Base-by-base conservation (phyloP, 2,797 vertebrate genomes). In the Triplophysa yarkandensis region DNA sequence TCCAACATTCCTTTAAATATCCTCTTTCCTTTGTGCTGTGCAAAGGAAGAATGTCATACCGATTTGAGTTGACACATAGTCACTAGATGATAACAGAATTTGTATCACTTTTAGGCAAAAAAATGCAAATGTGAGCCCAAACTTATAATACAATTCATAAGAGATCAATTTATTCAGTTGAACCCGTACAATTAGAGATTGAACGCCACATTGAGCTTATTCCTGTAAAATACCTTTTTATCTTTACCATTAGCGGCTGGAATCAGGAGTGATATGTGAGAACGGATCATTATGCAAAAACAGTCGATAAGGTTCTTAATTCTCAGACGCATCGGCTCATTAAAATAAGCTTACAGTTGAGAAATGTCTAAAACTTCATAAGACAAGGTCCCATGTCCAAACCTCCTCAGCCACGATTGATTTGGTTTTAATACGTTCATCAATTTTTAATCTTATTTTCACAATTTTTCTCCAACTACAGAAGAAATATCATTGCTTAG, bases 261-360 rank as follows among this genome's bases (percentile, higher is more conserved):
- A 16, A 54, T 27, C 50, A 14, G 13, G 9, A 25, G 11, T 54
- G 4, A 54, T 28, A 54, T 54, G 23, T 27, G 25, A 54, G 23
- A 54, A 16, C 13, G 8, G 52, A 4, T 54, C 52, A 54, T 54
- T 54, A 54, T 27, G 25, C 52, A 54, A 27, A 54, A 28, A 54
- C n/a, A 2, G 1, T 27, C 52, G 4, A 54, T 28, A 27, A 54
- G 52, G 21, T 27, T 21, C 21, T 52, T 52, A 52, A 52, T 52
- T 23, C 21, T 27, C 23, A 54, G 23, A 54, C n/a, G 25, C 27
- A 5, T 54, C 25, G 23, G 25, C 52, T 54, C 25, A 54, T 54
- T 54, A 54, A 54, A 54, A 54, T 27, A 27, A 27, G 25, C 52
- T 54, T 54, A 54, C 11, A 27, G 52, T 27, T 54, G 9, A 54